These are phyloP conservation scores for Odocoileus hemionus DNA, from an alignment of 2,113 vertebrate species.

Conservation along the genomic window DNA sequence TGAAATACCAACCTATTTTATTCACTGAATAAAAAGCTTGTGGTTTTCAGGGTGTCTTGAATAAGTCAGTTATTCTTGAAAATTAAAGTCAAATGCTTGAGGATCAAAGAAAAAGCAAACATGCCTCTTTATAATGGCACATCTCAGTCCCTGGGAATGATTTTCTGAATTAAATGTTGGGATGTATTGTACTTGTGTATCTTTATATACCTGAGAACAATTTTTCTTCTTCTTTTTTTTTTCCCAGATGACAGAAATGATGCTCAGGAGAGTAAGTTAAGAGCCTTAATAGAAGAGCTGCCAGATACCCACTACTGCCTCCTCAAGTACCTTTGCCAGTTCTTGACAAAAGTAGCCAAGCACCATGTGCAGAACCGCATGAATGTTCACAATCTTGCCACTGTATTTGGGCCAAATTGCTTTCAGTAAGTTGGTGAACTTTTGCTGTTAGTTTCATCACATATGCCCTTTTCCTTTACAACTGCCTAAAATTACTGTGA, in stretches of 20 bases:
- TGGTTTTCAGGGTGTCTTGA: neutral
- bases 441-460: conserved; percentile 12
- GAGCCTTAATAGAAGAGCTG: conserved; percentile 84
- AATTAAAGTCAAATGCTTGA: neutral
- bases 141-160: neutral
- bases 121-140: neutral
- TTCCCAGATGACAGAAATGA: conserved; percentile 73
- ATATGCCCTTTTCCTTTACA: neutral
- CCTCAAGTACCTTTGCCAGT: conserved; percentile 90
- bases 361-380: conserved; percentile 89
- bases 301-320: conserved; percentile 88
- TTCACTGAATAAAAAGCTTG: neutral
- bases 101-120: neutral
- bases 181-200: neutral
- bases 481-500: neutral
- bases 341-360: conserved; percentile 88
- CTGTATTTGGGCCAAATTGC: conserved; percentile 92
- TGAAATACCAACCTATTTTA: neutral
- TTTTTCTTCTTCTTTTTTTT: conserved; percentile 13
- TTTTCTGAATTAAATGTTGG: conserved; percentile 19
- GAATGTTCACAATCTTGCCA: conserved; percentile 90
- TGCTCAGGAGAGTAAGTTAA: conserved; percentile 77
- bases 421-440: conserved; percentile 89
- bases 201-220: conserved; percentile 10
- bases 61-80: neutral